Base-by-base conservation (phyloP, 2,113 vertebrate species). In the Corythornis vintsioides region DNA sequence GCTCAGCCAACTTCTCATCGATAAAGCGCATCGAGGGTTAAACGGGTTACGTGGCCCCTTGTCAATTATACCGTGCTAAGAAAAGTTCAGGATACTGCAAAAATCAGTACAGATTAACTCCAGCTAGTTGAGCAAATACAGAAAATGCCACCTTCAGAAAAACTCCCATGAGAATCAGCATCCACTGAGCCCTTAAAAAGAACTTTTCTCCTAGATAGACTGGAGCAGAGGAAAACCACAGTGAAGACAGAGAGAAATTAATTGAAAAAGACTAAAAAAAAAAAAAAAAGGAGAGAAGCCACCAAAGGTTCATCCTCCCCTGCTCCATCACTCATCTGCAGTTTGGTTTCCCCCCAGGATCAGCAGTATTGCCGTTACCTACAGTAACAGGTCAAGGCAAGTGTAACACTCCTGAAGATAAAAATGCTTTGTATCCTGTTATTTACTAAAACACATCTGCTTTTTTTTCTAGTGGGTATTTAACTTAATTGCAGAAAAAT, bases 401-500 rank as follows among this genome's bases (percentile, higher is more conserved):
- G 16, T 1, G 15, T 11, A 12, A 55, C 48, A 72, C 5, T 76
- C 55, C 64, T 9, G 4, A 15, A 83, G 78, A 57, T 17, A 63
- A 69, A 64, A 83, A 56, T 7, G 71, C 35, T 74, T 59, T 53
- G 40, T 74, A 71, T 48, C 26, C 47, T 40, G 57, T 61, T 84
- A 35, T 35, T 87, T 52, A 86, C 43, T 52, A 56, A 91, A 89
- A 83, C 6, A 24, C 79, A 57, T 57, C 71, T 48, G 72, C 38
- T 85, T 38, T 38, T 35, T 35, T 82, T 82, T 72, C 60, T 53
- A 59, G 71, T 86, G 7, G 2, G 70, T 52, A 45, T 84, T 95
- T 89, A 79, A 79, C 35, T 82, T 91, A 87, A 77, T 90, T 93
- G 93, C 81, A 73, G 48, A 28, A 81, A 91, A 87, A 83, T 15